Evolutionary conservation across 2,113 vertebrate species (phyloP), one percentile per base, ranked within the genome.

Genomic region (Corythornis vintsioides): DNA sequence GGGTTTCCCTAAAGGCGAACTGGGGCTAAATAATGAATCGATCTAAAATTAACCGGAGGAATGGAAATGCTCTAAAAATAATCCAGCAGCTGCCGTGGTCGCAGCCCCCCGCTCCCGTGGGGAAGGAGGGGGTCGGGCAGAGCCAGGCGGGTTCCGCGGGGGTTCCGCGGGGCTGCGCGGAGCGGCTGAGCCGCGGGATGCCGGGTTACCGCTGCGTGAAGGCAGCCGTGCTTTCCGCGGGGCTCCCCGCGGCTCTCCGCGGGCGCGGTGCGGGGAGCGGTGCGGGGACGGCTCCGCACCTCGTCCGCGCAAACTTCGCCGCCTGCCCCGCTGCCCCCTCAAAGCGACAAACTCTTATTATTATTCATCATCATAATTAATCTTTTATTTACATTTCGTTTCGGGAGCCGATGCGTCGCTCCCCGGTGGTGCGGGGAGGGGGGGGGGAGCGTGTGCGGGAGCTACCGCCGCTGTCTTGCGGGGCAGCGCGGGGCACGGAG

Each of bases 51-150:
- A 98, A 97, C 95, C 91, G 61, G 81, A 92, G 94, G 95, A 96
- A 97, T 96, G 97, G 97, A 97, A 95, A 94, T 89, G 94, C 90
- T 94, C 97, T 97, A 97, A 97, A 98, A 97, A 98, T 97, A 97
- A 97, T 94, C 61, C 95, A 95, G 89, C 97, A 97, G 97, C 97
- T 97, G 97, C 95, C 95, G 52, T 80, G 93, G 96, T 79, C 93
- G 77, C 96, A 91, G 94, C 93, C 95, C 95, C 95, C 78, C 66
- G 91, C 75, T 91, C 91, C 93, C 79, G 88, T 67, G 91, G 90
- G 88, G 88, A 79, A 83, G 81, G 77, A 85, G 67, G 94, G 15
- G 69, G 24, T 22, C 42, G 65, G 80, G 11, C 35, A 40, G 69
- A 28, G 52, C 26, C 45, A 43, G 35, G 6, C 21, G 52, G 45